Conservation (phyloP, 1,140 invertebrate genomes). For the Oryctes rhinoceros region DNA sequence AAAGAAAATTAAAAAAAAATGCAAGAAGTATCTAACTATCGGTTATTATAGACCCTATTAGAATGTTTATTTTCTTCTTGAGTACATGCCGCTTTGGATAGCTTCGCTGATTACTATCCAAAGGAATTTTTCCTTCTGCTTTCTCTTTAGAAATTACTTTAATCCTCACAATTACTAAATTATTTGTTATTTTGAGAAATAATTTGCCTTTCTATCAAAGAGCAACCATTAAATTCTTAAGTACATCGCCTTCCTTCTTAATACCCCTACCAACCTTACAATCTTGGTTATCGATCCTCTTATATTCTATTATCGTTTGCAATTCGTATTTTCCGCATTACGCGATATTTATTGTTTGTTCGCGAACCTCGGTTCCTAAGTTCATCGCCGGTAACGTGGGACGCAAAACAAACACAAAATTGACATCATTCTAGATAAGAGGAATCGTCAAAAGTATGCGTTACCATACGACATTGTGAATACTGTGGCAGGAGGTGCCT, state of each 20-base stretch:
- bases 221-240: not conserved
- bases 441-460: not conserved
- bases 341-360: not conserved
- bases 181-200: too few relatives aligned
- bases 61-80: too few relatives aligned
- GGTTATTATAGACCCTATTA: too few relatives aligned
- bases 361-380: not conserved
- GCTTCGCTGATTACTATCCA: too few relatives aligned
- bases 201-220: too few relatives aligned
- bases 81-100: too few relatives aligned
- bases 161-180: too few relatives aligned
- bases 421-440: constrained; percentile 5
- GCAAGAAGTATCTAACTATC: too few relatives aligned
- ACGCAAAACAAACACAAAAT: not conserved
- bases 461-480: not conserved
- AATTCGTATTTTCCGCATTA: not conserved
- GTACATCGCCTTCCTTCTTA: not conserved
- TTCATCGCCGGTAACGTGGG: not conserved
- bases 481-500: not conserved
- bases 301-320: not conserved
- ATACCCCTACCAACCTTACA: not conserved
- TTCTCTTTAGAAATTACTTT: too few relatives aligned
- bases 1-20: too few relatives aligned
- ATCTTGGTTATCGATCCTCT: not conserved
- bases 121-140: too few relatives aligned